These are phyloP conservation scores for Onychostoma macrolepis DNA, from an alignment of 2,113 vertebrate genomes.

Conservation along the genomic window DNA sequence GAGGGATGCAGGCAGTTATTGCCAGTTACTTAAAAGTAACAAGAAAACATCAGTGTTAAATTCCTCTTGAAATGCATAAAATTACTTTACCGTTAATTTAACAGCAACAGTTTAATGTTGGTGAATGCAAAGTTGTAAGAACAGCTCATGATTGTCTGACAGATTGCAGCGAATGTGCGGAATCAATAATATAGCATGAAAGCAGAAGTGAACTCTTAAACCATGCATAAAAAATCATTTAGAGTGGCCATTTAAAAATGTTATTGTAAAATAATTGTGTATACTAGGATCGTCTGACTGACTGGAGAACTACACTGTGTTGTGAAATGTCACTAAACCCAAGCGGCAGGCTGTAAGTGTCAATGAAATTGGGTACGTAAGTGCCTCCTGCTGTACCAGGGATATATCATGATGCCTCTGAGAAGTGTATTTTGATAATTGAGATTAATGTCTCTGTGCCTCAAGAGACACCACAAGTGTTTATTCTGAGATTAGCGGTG, in stretches of 20 bases:
- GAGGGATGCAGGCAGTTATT: neutral
- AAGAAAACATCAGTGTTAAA: constrained; percentile 14
- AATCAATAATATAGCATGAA: neutral
- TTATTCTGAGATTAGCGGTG: constrained; percentile 35
- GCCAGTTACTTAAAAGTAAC: constrained; percentile 11
- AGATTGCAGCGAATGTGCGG: neutral
- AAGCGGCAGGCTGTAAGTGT: constrained; percentile 44
- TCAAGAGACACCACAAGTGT: constrained; percentile 28
- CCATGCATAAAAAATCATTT: neutral
- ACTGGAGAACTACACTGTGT: constrained; percentile 10
- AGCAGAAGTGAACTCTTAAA: constrained; percentile 9
- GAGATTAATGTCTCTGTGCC: constrained; percentile 50
- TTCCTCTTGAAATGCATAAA: neutral
- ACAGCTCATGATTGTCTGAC: neutral
- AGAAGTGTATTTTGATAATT: constrained; percentile 57
- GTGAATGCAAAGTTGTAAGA: neutral
- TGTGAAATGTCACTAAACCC: constrained; percentile 59
- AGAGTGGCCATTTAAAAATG: neutral
- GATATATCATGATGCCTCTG: constrained; percentile 47
- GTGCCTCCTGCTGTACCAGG: constrained; percentile 51
- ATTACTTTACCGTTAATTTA: neutral
- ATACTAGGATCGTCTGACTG: neutral
- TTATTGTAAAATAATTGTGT: constrained; percentile 22
- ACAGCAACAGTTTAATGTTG: neutral
- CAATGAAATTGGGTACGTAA: constrained; percentile 11